These are phyloP conservation scores for Marronus borbonicus DNA, from an alignment of 2,888 invertebrate species.

Conservation along the genomic window DNA sequence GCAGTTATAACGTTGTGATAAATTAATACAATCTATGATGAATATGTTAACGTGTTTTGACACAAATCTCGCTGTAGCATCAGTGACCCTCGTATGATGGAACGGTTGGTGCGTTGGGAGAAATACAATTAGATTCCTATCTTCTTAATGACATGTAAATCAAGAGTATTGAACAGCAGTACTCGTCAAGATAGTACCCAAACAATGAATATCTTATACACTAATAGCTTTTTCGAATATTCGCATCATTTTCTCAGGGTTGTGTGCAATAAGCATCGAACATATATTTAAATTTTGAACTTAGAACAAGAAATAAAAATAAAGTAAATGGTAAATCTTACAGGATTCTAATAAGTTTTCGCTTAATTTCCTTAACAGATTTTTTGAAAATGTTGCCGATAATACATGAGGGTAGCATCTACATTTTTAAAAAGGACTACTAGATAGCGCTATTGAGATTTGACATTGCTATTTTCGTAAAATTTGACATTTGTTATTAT, in stretches of 20 bases:
- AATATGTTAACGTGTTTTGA: conserved; percentile 48
- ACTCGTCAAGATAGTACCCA: neutral
- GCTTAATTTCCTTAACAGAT: too few species aligned
- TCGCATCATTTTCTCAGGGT: neutral
- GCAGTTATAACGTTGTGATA: conserved; percentile 5
- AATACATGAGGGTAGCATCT: too few species aligned
- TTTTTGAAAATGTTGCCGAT: too few species aligned
- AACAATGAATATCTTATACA: neutral
- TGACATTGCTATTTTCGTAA: too few species aligned
- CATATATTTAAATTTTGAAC: too few species aligned
- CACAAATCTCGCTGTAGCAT: conserved; percentile 45
- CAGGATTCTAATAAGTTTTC: too few species aligned
- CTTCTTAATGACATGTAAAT: conserved; percentile 51
- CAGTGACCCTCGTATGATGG: conserved; percentile 21
- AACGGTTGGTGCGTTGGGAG: conserved; percentile 42
- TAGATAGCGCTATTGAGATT: too few species aligned
- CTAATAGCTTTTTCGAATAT: neutral
- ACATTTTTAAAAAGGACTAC: too few species aligned
- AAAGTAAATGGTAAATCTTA: too few species aligned
- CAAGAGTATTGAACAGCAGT: conserved; percentile 46
- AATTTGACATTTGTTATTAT: too few species aligned
- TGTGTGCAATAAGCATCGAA: too few species aligned
- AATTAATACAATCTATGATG: conserved; percentile 18
- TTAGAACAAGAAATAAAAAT: too few species aligned
- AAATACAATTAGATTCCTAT: conserved; percentile 51